Base-by-base conservation (phyloP, 2,888 invertebrate species). In the Luperina testacea region DNA sequence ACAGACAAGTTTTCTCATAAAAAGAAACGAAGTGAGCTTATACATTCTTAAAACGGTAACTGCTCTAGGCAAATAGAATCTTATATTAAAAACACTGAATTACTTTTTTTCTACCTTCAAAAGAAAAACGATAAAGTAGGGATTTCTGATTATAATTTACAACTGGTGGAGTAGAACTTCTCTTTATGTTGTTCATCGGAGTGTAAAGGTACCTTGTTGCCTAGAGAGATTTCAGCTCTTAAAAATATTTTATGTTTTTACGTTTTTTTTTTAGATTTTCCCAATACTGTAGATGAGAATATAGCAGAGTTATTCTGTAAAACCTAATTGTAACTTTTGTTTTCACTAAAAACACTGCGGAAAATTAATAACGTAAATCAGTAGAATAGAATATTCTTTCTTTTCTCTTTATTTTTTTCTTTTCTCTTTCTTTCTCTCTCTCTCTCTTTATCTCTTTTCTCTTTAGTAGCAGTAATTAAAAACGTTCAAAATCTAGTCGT, bases 121-220 rank as follows among this genome's bases (percentile, higher is more conserved):
- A 78, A 80, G 78, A 84, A 88, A 87, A 84, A 78, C 89, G 84
- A 88, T 87, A 82, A 84, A 84, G 64, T 27, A 45, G 42, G 71
- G 78, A 88, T 86, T 86, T 87, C 87, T 80, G 57, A 84, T 74
- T 83, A 81, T 88, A 88, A 86, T 88, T 88, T 81, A 86, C 72
- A 83, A 65, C 72, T 78, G 75, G 69, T 72, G 75, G 45, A 42
- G 59, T 45, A 42, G 80, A 75, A 80, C 68, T 80, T 78, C 27
- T 76, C 84, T 75, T 84, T 72, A 63, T 45, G 81, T 75, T 75
- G 81, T 67, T 80, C 77, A 68, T 73, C 57, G 71, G 65, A 77
- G 73, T 61, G 65, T 78, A 70, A 61, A 61, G 38, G 65, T 77
- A 72, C 59, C 63, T 48, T 67, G 69, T 78, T 75, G 42, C 75